phyloP scores from a whole-genome alignment of 2,113 vertebrate species.

The Struthidea cinerea region DNA sequence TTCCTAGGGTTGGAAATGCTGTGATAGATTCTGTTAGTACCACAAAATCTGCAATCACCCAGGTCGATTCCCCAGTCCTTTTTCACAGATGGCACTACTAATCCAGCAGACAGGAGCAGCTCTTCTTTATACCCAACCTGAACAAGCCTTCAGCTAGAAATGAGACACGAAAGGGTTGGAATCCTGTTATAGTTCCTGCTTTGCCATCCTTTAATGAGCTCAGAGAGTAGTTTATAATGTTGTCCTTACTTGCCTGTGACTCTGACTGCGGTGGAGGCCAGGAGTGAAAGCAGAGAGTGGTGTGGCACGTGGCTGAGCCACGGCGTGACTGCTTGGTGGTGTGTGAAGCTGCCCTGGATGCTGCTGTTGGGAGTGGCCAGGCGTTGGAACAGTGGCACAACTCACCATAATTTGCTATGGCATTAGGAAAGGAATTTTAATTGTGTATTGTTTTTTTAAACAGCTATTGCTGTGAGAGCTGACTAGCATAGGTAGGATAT shows the following conservation, averaged over 20 bases:
- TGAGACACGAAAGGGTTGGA: background rate
- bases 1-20: background rate
- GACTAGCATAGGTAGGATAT: background rate
- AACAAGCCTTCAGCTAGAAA: background rate
- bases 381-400: background rate
- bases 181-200: background rate
- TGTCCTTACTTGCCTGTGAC: background rate
- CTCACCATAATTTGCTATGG: background rate
- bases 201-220: constrained; percentile 13
- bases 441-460: fast-evolving
- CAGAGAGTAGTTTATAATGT: background rate
- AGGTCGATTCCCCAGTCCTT: background rate
- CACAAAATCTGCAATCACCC: background rate
- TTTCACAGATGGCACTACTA: background rate
- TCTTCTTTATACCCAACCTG: background rate
- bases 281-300: background rate
- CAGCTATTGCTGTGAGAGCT: background rate
- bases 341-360: background rate
- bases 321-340: background rate
- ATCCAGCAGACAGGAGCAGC: background rate
- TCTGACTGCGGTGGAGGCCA: background rate
- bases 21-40: background rate
- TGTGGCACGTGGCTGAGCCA: background rate
- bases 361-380: background rate
- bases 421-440: background rate